A percentile compares a stretch with the other conserved stretches of the same genome.
Conservation (phyloP, 2,797 vertebrate species). For the Phataginus tetradactyla region DNA sequence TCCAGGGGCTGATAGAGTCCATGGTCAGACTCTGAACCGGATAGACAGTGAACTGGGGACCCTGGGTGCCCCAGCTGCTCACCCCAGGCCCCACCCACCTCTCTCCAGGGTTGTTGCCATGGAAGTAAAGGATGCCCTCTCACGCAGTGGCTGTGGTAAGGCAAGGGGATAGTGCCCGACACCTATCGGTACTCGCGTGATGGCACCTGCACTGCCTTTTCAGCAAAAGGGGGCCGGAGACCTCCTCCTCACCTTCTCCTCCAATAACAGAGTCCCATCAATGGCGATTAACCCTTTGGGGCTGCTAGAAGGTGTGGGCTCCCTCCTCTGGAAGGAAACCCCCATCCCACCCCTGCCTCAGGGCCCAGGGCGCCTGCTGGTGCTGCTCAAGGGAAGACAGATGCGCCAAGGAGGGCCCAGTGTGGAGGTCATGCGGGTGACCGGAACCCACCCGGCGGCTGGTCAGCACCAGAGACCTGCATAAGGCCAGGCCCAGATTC, state of each 20-base stretch:
- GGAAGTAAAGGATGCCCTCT: neutral
- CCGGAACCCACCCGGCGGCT: neutral
- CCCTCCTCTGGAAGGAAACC: neutral
- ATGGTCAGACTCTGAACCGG: too few species aligned
- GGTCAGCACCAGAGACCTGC: neutral
- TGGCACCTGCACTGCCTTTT: neutral
- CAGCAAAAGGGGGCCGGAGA: neutral
- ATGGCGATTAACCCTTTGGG: neutral
- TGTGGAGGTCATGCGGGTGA: neutral
- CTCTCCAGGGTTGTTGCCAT: neutral
- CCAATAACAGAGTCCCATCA: neutral
- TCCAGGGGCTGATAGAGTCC: too few species aligned
- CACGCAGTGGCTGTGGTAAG: neutral
- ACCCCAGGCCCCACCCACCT: neutral
- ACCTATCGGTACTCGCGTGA: too few species aligned
- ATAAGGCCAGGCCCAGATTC: neutral
- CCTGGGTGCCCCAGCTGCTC: neutral
- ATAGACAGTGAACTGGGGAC: neutral
- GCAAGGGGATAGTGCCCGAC: neutral
- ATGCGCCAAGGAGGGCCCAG: neutral
- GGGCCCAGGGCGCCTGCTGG: neutral
- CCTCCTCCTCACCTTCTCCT: neutral
- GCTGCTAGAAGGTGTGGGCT: neutral
- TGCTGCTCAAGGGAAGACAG: accelerated
- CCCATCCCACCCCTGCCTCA: neutral